Percentiles rank a stretch among this genome's conserved stretches.
phyloP scores from a whole-genome alignment of 2,113 vertebrate species.

The Ailurus styani region DNA sequence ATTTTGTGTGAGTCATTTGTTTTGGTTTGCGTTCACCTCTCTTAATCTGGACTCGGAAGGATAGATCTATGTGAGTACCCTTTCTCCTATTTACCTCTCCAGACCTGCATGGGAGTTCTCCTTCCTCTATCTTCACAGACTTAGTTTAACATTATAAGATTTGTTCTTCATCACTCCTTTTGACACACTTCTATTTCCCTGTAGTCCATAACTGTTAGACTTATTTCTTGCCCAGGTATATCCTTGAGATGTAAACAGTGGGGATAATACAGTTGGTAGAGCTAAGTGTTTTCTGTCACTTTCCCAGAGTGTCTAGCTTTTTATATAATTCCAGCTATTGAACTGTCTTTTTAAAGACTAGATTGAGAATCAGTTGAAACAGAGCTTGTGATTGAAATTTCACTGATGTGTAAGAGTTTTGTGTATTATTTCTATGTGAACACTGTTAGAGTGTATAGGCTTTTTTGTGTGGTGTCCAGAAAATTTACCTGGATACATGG shows the following conservation, averaged over 20 bases:
- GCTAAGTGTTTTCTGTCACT: neutral
- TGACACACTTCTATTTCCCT: too few species aligned
- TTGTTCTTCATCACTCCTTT: neutral
- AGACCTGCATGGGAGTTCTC: neutral
- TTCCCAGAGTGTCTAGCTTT: neutral
- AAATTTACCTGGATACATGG: neutral
- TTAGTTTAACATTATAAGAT: neutral
- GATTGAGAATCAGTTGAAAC: too few species aligned
- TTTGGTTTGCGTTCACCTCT: neutral
- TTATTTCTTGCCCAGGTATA: neutral
- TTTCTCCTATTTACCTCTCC: neutral
- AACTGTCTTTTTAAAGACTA: neutral
- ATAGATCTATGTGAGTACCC: neutral
- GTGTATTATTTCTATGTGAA: neutral
- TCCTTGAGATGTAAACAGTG: neutral
- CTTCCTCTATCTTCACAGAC: too few species aligned
- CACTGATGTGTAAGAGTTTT: neutral
- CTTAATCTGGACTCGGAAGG: neutral
- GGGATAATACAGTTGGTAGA: neutral
- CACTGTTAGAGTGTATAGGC: neutral
- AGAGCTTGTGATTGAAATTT: too few species aligned
- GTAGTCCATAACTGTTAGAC: neutral
- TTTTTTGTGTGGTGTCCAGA: neutral
- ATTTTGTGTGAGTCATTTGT: neutral
- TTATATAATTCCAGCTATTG: neutral